These are phyloP conservation scores for Acipenser transmontanus DNA, from an alignment of 2,797 vertebrate species.

Conservation along the genomic window DNA sequence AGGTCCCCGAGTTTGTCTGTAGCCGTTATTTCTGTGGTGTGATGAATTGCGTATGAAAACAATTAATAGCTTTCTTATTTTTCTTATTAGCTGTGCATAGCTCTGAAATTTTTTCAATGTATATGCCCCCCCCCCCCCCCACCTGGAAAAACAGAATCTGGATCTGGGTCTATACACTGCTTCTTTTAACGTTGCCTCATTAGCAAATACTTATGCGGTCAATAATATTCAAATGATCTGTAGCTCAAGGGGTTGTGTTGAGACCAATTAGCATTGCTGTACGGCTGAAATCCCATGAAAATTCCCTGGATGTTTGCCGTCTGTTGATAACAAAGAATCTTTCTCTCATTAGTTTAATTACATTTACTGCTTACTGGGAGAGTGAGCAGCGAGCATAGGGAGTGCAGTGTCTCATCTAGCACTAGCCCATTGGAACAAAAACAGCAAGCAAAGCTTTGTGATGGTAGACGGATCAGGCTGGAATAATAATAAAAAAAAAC, in stretches of 20 bases:
- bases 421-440: background rate
- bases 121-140: too few species aligned
- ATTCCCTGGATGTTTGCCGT: too few species aligned
- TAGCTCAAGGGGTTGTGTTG: conserved; percentile 12
- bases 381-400: background rate
- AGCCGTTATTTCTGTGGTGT: too few species aligned
- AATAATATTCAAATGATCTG: conserved; percentile 19
- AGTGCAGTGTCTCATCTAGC: background rate
- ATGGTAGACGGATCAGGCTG: background rate
- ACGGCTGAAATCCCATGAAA: background rate
- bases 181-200: conserved; percentile 14
- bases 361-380: conserved; percentile 6
- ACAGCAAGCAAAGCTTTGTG: background rate
- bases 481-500: too few species aligned
- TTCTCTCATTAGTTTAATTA: conserved; percentile 16
- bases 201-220: conserved; percentile 15
- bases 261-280: conserved; percentile 20
- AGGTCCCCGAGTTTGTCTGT: too few species aligned
- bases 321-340: too few species aligned
- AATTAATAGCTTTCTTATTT: too few species aligned
- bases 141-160: too few species aligned
- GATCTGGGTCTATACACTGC: too few species aligned
- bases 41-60: too few species aligned
- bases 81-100: too few species aligned
- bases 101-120: too few species aligned